Evolutionary conservation across 2,113 vertebrate genomes (phyloP).

Genomic region (Plecotus auritus): DNA sequence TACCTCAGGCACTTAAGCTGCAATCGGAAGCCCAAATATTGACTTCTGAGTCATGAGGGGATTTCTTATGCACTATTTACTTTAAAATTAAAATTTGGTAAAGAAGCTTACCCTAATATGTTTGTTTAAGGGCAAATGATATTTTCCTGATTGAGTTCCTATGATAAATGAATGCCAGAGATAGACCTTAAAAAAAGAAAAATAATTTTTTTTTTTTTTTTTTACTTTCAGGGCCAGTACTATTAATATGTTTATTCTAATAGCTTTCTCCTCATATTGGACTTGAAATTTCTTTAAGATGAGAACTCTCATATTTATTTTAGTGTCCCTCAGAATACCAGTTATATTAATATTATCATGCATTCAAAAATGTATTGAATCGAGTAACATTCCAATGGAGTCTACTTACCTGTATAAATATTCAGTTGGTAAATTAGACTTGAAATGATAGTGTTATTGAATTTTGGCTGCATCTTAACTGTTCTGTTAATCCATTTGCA

Average conservation of each 20-base stretch:
- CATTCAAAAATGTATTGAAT: neutral
- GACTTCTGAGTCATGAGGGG: neutral
- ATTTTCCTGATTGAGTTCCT: conserved; percentile 21
- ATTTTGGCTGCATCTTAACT: neutral
- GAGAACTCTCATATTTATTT: neutral
- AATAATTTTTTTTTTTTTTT: neutral
- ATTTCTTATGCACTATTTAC: neutral
- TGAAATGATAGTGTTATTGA: neutral
- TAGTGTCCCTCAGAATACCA: neutral
- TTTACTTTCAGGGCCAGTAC: neutral
- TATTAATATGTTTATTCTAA: neutral
- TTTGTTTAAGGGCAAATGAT: conserved; percentile 38
- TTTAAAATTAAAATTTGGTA: conserved; percentile 36
- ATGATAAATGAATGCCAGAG: neutral
- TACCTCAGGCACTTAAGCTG: neutral
- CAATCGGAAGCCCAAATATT: conserved; percentile 18
- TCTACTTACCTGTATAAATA: conserved; percentile 21
- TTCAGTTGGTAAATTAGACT: neutral
- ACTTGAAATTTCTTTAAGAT: neutral
- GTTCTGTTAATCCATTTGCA: conserved; percentile 5
- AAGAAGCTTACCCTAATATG: neutral
- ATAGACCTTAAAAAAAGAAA: neutral
- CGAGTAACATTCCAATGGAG: neutral
- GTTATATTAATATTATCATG: neutral
- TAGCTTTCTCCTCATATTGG: neutral